Conservation (phyloP, 1,140 invertebrate species). For the Pollicipes pollicipes region DNA sequence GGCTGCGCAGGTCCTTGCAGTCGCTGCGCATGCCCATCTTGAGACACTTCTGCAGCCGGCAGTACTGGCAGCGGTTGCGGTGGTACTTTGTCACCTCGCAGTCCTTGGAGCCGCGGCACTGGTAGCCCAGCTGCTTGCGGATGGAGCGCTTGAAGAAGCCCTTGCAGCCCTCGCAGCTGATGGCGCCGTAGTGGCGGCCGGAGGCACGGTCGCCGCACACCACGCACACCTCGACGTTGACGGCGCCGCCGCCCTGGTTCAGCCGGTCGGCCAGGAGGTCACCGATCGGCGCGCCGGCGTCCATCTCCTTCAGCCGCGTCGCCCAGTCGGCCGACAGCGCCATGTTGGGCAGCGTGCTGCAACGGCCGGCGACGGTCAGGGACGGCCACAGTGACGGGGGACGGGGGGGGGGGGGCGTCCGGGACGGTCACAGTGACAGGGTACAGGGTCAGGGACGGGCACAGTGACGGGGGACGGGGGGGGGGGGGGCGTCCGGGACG, state of each 20-base stretch:
- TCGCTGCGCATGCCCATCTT: conserved; percentile 90
- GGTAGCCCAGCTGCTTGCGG: conserved; percentile 85
- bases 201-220: conserved; percentile 4
- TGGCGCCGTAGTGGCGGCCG: conserved; percentile 78
- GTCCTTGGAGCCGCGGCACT: conserved; percentile 80
- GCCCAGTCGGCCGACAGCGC: conserved; percentile 3
- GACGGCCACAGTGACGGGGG: no score
- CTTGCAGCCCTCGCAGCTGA: conserved; percentile 83
- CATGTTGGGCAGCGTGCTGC: conserved; percentile 3
- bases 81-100: conserved; percentile 96
- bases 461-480: no score
- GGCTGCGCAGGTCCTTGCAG: conserved; percentile 50
- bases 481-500: no score
- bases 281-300: conserved; percentile 2
- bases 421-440: no score
- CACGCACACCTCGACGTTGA: background rate
- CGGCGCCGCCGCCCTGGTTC: background rate
- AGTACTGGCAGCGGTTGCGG: conserved; percentile 93
- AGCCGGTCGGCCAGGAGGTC: conserved; percentile 3
- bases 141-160: conserved; percentile 85
- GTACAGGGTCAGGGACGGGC: no score
- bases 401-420: no score
- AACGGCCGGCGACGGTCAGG: no score
- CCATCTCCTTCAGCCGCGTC: conserved; percentile 1
- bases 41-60: conserved; percentile 88